phyloP scores from a whole-genome alignment of 1,140 invertebrate species.

The Drosophila leontia region DNA sequence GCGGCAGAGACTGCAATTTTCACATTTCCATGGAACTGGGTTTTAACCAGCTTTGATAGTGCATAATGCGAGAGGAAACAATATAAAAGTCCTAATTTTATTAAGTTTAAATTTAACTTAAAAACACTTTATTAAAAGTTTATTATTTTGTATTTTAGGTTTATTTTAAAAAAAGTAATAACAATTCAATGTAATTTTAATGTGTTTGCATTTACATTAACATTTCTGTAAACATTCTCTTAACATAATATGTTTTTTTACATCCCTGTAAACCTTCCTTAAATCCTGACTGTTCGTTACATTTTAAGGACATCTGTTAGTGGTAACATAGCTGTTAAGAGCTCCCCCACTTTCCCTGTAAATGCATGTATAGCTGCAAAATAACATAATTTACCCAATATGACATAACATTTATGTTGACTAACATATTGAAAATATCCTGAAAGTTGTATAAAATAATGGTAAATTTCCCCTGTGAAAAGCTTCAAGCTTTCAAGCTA shows the following conservation, averaged over 20 bases:
- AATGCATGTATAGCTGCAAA: neutral
- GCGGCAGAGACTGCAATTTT: neutral
- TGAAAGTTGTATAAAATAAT: constrained; percentile 34
- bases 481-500: constrained; percentile 60
- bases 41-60: neutral
- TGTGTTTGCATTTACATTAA: neutral
- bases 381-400: neutral
- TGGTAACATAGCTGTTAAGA: neutral
- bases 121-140: neutral
- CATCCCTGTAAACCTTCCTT: neutral
- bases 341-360: constrained; percentile 1
- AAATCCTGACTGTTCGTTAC: neutral
- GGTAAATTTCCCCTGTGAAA: constrained; percentile 49
- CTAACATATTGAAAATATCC: constrained; percentile 22
- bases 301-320: constrained; percentile 1
- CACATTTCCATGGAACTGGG: no score
- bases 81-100: no score
- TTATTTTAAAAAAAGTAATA: neutral
- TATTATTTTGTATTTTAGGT: neutral
- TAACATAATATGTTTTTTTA: neutral
- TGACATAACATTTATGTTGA: neutral
- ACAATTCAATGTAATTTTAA: no score
- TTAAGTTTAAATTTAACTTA: neutral
- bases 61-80: neutral
- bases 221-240: neutral